Evolutionary conservation across 1,140 invertebrate genomes (phyloP).

Genomic region (Ylistrum balloti): DNA sequence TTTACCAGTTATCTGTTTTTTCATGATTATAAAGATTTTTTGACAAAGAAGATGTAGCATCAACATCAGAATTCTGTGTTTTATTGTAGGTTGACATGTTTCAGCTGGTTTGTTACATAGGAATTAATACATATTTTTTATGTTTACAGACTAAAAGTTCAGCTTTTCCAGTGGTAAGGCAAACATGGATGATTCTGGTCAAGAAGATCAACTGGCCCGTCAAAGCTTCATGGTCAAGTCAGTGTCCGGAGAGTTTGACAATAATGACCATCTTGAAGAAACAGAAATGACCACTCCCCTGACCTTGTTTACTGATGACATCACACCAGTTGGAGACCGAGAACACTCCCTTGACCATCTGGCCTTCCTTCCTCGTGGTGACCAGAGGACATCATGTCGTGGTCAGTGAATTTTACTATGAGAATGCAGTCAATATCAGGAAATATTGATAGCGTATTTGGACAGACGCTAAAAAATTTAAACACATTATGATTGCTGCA

Average conservation of each 20-base stretch:
- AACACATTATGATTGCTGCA: too few species aligned
- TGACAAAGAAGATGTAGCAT: too few species aligned
- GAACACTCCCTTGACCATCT: constrained; percentile 2
- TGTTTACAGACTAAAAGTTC: not conserved
- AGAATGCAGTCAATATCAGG: too few species aligned
- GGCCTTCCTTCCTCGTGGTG: not conserved
- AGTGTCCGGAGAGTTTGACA: not conserved
- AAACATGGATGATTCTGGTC: not conserved
- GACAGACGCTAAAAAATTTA: too few species aligned
- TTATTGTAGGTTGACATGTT: too few species aligned
- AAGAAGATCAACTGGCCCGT: constrained; percentile 3
- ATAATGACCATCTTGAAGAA: not conserved
- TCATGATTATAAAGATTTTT: too few species aligned
- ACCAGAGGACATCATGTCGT: not conserved
- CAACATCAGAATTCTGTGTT: too few species aligned
- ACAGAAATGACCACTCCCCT: constrained; percentile 15
- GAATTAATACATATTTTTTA: too few species aligned
- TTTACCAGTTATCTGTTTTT: too few species aligned
- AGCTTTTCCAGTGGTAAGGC: not conserved
- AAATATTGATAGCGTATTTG: too few species aligned
- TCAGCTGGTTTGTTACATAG: too few species aligned
- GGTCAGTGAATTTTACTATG: too few species aligned
- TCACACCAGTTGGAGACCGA: not conserved
- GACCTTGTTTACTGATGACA: constrained; percentile 14
- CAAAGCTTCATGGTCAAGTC: constrained; percentile 37